Conservation (phyloP, 2,888 invertebrate species). For the Hemicrepidius hirtus region DNA sequence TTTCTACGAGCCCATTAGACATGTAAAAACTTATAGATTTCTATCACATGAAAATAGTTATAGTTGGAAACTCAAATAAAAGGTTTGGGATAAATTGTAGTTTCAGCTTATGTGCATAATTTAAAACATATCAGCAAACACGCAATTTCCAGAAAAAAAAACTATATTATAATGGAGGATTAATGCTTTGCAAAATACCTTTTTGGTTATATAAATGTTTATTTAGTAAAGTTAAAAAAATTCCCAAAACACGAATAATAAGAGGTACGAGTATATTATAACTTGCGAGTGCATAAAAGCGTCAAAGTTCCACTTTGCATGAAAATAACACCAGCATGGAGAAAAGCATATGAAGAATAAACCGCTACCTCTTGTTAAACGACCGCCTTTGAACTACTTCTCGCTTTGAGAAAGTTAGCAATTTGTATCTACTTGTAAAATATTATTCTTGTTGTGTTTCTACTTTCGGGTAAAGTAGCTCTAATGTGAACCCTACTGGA, state of each 20-base stretch:
- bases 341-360: constrained; percentile 60
- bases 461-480: constrained; percentile 47
- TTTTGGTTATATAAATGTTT: background rate
- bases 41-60: constrained; percentile 7
- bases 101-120: constrained; percentile 16
- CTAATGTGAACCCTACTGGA: constrained; percentile 35
- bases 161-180: background rate
- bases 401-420: constrained; percentile 65
- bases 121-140: constrained; percentile 17
- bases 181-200: background rate
- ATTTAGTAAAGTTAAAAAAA: too few relatives aligned
- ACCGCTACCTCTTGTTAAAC: constrained; percentile 57
- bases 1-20: constrained; percentile 8
- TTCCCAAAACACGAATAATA: background rate
- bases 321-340: constrained; percentile 32
- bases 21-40: constrained; percentile 5
- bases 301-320: constrained; percentile 42
- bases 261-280: constrained; percentile 30
- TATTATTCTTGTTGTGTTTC: constrained; percentile 64
- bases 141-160: constrained; percentile 8
- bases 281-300: constrained; percentile 37
- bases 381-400: constrained; percentile 61
- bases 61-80: constrained; percentile 16
- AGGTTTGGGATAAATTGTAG: background rate
- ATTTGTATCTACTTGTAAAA: constrained; percentile 67